Evolutionary conservation across 2,113 vertebrate genomes (phyloP), one percentile per base, ranked within the genome.

Genomic region (Rynchops niger): DNA sequence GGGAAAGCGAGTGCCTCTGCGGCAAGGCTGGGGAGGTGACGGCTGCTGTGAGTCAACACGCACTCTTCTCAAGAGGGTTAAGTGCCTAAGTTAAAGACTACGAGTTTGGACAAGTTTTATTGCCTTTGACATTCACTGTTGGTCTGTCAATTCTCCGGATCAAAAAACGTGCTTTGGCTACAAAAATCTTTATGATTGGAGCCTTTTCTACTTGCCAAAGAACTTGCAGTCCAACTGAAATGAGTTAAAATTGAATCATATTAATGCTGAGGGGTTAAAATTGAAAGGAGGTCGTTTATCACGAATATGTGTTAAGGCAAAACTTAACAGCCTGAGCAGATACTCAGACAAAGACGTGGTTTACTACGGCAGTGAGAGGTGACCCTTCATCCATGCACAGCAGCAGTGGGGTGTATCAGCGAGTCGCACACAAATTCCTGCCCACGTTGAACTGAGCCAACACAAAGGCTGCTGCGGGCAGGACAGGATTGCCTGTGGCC

Each of bases 251-350:
- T 53, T 14, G 32, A 77, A 82, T 83, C 72, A 49, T 26, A 50
- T 92, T 82, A 72, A 82, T 42, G 78, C 78, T 40, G 62, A 82
- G 82, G 34, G 91, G 29, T 70, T 86, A 61, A 94, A 96, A 86
- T 70, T 84, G 91, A 52, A 79, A 81, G 42, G 87, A 70, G 80
- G 11, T 52, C 72, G 84, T 70, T 93, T 90, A 40, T 94, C 49
- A 74, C 73, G n/a, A 80, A 34, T 67, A 72, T 83, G 53, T 36
- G 23, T 62, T 89, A 34, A 81, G 86, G 80, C 36, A 58, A 94
- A 82, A n/a, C 30, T 74, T 49, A n/a, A 70, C 77, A 95, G 83
- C 73, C 85, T 5, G 12, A 82, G 82, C 62, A 71, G 61, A 3
- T 2, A 7, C 7, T 42, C 4, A n/a, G n/a, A n/a, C n/a, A 16